Conservation (phyloP, 2,888 invertebrate species). For the Cyaniris semiargus region DNA sequence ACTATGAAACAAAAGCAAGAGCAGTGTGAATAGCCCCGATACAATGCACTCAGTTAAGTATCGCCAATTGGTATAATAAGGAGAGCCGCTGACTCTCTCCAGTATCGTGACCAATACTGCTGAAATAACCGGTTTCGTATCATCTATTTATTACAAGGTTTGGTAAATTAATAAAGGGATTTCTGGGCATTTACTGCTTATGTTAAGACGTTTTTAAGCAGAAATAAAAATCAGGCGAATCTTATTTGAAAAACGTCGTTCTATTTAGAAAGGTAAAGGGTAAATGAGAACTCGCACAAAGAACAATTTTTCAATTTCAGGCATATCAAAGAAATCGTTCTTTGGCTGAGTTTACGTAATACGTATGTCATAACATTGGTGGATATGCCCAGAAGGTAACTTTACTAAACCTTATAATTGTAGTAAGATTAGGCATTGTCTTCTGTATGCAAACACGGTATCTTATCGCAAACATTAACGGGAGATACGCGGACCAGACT, state of each 20-base stretch:
- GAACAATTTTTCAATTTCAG: too few relatives aligned
- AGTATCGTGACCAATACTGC: constrained; percentile 27
- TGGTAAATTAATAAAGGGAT: neutral
- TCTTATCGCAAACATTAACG: constrained; percentile 70
- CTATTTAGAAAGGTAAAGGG: too few relatives aligned
- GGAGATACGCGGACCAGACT: constrained; percentile 53
- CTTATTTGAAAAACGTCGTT: too few relatives aligned
- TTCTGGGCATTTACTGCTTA: neutral
- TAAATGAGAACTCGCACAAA: too few relatives aligned
- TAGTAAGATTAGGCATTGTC: constrained; percentile 47
- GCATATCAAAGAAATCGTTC: neutral
- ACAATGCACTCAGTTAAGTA: constrained; percentile 38
- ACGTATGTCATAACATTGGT: neutral
- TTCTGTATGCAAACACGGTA: constrained; percentile 62
- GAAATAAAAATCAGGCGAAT: neutral
- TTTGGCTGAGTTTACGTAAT: too few relatives aligned
- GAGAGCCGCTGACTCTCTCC: constrained; percentile 40
- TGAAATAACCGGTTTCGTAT: neutral
- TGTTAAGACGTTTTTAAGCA: neutral
- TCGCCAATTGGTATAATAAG: constrained; percentile 63
- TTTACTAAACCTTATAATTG: neutral
- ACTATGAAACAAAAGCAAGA: neutral
- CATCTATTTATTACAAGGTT: neutral
- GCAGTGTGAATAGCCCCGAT: constrained; percentile 37
- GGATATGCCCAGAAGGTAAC: neutral